Evolutionary conservation across 2,888 invertebrate genomes (phyloP), one percentile per base, ranked within the genome.

Genomic region (Drosophila flavopinicola): DNA sequence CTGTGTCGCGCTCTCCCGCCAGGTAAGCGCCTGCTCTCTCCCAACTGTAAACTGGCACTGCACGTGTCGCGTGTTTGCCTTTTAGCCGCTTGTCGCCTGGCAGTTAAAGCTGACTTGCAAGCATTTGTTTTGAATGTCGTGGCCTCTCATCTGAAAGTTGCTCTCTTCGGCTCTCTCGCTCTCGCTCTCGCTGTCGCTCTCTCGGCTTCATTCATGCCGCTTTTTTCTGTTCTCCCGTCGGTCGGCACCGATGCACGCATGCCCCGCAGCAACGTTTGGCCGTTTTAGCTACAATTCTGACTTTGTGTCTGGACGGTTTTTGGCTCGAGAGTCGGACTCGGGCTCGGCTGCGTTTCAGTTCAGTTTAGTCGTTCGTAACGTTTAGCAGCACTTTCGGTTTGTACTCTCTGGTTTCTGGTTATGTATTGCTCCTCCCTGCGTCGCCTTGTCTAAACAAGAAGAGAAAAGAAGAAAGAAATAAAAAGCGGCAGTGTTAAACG

Each of bases 1-100:
- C 27, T 3, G 6, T 41, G 9, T 20, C n/a, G 3, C 20, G 35
- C 17, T 39, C 35, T 30, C 23, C 9, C 6, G 9, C 20, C 20
- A 20, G 20, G 20, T 20, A 2, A 0, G 17, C 0, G 9, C 2
- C 3, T 39, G 25, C 30, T 39, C 25, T n/a, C 20, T 23, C 20
- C 23, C 32, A 53, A 38, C 25, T 49, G 35, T 10, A 56, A 56
- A 17, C 29, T 39, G 51, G 27, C 42, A 17, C 37, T 37, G 73
- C 79, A 80, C 80, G 87, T 80, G 80, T 70, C 57, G 64, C 59
- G 37, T 84, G 86, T 66, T 79, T 85, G 72, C 84, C 84, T 83
- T 78, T 85, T 61, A 52, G 63, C 76, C 68, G 80, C 77, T 60
- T 56, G 25, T 51, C 39, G 23, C 20, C 4, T 20, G 47, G 32